phyloP scores from a whole-genome alignment of 1,140 invertebrate genomes.

The Ooceraea biroi region DNA sequence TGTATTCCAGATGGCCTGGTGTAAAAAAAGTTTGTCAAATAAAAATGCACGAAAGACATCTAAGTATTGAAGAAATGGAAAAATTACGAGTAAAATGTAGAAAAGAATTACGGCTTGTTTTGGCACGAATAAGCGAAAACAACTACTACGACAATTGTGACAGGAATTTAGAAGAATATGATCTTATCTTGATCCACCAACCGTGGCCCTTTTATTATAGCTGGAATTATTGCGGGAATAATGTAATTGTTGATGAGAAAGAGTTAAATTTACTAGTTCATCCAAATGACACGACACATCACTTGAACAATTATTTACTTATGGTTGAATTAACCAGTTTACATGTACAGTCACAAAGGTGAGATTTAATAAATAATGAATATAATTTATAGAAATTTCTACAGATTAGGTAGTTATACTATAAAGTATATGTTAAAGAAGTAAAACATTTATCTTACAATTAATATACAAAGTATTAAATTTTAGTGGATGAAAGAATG shows the following conservation, averaged over 20 bases:
- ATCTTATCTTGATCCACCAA: no score
- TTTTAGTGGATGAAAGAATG: slow-evolving; percentile 83
- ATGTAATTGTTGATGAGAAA: slow-evolving; percentile 78
- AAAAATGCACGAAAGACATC: slow-evolving; percentile 56
- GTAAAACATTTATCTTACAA: neutral
- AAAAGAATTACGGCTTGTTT: slow-evolving; percentile 75
- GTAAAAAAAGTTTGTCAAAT: slow-evolving; percentile 76
- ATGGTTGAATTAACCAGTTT: slow-evolving; percentile 83
- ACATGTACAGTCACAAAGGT: slow-evolving; percentile 78
- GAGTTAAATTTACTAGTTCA: slow-evolving; percentile 83
- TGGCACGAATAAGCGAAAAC: slow-evolving; percentile 82
- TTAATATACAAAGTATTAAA: neutral
- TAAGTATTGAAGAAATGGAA: slow-evolving; percentile 81
- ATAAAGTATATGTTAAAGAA: neutral
- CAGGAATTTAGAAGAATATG: no score
- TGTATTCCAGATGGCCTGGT: slow-evolving; percentile 79
- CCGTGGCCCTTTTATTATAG: no score
- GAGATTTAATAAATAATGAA: slow-evolving; percentile 58
- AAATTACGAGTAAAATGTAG: slow-evolving; percentile 71
- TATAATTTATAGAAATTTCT: neutral
- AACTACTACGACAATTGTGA: slow-evolving; percentile 73
- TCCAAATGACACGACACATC: slow-evolving; percentile 78
- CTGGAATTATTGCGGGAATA: no score
- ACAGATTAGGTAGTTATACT: slow-evolving; percentile 11
- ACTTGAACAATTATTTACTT: slow-evolving; percentile 81